Evolutionary conservation across 2,113 vertebrate species (phyloP), one percentile per base, ranked within the genome.

Genomic region (Phalacrocorax brasilianus): DNA sequence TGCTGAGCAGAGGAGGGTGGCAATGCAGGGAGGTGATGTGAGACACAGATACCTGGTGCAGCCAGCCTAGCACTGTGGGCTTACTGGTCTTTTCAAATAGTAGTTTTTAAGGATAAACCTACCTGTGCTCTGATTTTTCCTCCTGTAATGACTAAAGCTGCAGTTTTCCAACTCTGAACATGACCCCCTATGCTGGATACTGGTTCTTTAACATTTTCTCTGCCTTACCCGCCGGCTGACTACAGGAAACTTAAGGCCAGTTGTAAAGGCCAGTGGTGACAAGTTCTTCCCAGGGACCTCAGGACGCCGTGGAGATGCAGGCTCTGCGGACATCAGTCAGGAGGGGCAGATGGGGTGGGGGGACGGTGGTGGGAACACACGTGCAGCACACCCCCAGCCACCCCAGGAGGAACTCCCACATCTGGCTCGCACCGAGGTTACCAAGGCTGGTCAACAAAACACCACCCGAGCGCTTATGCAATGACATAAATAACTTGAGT

Each of bases 401-500:
- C 44, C 13, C 30, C 1, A 0, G 63, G 44, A 74, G 38, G 22
- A 75, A 62, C 32, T 92, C 35, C 56, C 87, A 47, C 74, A 42
- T 91, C 87, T 95, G 89, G 75, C 88, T 94, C 6, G 0, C 67
- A 45, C 87, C 0, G 2, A 74, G 87, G 93, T 93, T 97, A 49
- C 95, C 95, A 84, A 92, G 88, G 97, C 89, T 20, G 93, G 88
- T 92, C 87, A 96, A 89, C 92, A 96, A 95, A 95, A 97, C 95
- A 96, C 38, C 3, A 4, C 63, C 83, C 11, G 14, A 92, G 42
- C 1, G 12, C 96, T 95, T 94, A 91, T 96, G 97, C 88, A 91
- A 93, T 2, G 14, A 95, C 87, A 80, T 91, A 97, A 97, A 95
- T 96, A 97, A 96, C 91, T 95, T 13, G 5, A 78, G 88, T 66